Percentiles rank a stretch among this genome's conserved stretches.
phyloP scores from a whole-genome alignment of 2,797 vertebrate species.

The Pseudopleuronectes americanus region DNA sequence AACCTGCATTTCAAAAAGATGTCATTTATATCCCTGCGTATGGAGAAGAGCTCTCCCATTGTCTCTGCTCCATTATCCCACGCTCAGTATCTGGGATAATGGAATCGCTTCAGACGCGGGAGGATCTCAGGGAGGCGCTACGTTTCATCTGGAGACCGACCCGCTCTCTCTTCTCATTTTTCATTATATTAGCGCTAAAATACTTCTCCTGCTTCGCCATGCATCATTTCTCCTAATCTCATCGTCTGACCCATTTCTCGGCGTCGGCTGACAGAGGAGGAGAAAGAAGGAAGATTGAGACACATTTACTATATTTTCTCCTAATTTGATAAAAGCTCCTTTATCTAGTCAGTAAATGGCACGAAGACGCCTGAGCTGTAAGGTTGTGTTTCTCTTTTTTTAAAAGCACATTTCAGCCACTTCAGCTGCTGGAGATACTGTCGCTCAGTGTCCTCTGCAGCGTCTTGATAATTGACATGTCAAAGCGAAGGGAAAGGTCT shows the following conservation, averaged over 20 bases:
- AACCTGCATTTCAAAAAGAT: constrained; percentile 24
- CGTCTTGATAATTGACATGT: constrained; percentile 46
- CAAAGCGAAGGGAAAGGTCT: constrained; percentile 21
- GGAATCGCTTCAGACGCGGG: constrained; percentile 15
- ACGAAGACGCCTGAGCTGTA: background rate
- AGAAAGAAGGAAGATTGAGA: constrained; percentile 36
- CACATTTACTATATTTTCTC: constrained; percentile 11
- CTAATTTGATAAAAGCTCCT: constrained; percentile 35
- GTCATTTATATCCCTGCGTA: constrained; percentile 28
- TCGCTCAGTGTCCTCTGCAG: constrained; percentile 19
- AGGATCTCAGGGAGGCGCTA: constrained; percentile 40
- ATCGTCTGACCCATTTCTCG: constrained; percentile 64
- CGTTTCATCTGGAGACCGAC: constrained; percentile 54
- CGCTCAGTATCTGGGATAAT: constrained; percentile 55
- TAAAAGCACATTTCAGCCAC: constrained; percentile 4
- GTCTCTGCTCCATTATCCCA: constrained; percentile 64
- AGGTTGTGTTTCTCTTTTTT: no score
- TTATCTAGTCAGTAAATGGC: constrained; percentile 3
- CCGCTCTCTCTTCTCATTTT: constrained; percentile 54
- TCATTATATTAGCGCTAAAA: constrained; percentile 62
- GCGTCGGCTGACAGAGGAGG: constrained; percentile 1
- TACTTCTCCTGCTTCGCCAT: constrained; percentile 40
- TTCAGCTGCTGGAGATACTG: constrained; percentile 6
- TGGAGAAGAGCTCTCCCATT: background rate
- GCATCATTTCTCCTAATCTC: constrained; percentile 63